Percentiles rank a stretch among this genome's conserved stretches.
Evolutionary conservation across 2,888 invertebrate species (phyloP).

Genomic region (Philaethria dido): DNA sequence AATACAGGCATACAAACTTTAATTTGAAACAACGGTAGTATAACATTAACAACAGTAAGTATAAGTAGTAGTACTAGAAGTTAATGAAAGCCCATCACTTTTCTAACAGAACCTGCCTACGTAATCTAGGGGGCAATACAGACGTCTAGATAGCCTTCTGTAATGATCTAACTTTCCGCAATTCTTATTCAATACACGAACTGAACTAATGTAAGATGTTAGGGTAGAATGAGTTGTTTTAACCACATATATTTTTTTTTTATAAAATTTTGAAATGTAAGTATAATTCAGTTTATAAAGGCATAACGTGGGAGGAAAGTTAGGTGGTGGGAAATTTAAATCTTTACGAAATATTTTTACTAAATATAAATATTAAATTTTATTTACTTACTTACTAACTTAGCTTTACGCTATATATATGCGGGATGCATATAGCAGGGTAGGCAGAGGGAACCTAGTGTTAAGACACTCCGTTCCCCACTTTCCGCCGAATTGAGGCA

Average conservation of each 20-base stretch:
- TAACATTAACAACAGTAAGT: neutral
- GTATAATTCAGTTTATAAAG: too few relatives aligned
- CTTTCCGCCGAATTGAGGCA: too few relatives aligned
- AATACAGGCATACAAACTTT: neutral
- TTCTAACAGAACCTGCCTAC: slow-evolving; percentile 43
- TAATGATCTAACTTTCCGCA: slow-evolving; percentile 55
- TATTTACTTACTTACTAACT: too few relatives aligned
- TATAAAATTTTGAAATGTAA: too few relatives aligned
- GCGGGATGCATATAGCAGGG: too few relatives aligned
- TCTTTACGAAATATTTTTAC: too few relatives aligned
- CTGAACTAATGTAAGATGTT: slow-evolving; percentile 46
- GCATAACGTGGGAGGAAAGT: too few relatives aligned
- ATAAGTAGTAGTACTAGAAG: neutral
- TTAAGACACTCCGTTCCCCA: too few relatives aligned
- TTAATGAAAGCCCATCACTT: slow-evolving; percentile 15
- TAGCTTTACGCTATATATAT: too few relatives aligned
- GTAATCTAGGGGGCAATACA: slow-evolving; percentile 52
- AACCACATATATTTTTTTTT: slow-evolving; percentile 31
- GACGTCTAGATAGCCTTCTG: slow-evolving; percentile 54
- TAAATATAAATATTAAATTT: too few relatives aligned
- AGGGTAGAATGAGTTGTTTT: slow-evolving; percentile 28
- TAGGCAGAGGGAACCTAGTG: too few relatives aligned
- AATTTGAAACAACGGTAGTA: neutral
- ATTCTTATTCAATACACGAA: slow-evolving; percentile 55
- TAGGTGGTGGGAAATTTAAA: too few relatives aligned